Evolutionary conservation across 1,140 invertebrate species (phyloP), one percentile per base, ranked within the genome.

Genomic region (Subanguina moxae): DNA sequence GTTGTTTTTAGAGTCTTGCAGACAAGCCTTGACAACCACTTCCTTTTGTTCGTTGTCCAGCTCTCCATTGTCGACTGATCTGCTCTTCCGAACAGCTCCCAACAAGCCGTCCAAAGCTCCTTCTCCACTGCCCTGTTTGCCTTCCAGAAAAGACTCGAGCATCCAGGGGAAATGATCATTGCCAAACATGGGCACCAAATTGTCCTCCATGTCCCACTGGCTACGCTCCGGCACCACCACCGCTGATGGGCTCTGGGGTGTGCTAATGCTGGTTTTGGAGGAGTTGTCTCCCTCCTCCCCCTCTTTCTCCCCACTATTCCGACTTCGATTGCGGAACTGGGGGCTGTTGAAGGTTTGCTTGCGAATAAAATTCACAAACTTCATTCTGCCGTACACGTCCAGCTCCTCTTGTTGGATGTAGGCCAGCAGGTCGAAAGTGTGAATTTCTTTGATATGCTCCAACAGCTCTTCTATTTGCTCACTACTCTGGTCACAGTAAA

Each of bases 131-230:
- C n/a, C 15, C 52, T 78, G 45, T 11, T 52, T 78, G 61, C 67
- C 63, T 15, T 81, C 76, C 30, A 78, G 65, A 58, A 64, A 67
- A 25, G 77, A 80, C 64, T 81, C 79, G 17, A 83, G 67, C 78
- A 83, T 82, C 79, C 79, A 81, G 13, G 80, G 67, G 13, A 81
- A 68, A 70, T 81, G 79, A 58, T 81, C 79, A 57, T 81, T 79
- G 25, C 71, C 76, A 65, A 73, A 82, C 11, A 77, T 71, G 19
- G 73, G 76, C 21, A 83, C 78, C 23, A 81, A 70, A 43, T 79
- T 63, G 46, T 83, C 79, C 27, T 83, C 81, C n/a, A 59, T 74
- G 64, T 80, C 72, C 79, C 79, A 81, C 42, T 71, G 38, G 1
- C 65, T 69, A 27, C 58, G 30, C 17, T 75, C 77, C n/a, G 78